A percentile compares a stretch with the other conserved stretches of the same genome.
These are phyloP conservation scores for Edolisoma coerulescens DNA, from an alignment of 2,113 vertebrate species.

Conservation along the genomic window DNA sequence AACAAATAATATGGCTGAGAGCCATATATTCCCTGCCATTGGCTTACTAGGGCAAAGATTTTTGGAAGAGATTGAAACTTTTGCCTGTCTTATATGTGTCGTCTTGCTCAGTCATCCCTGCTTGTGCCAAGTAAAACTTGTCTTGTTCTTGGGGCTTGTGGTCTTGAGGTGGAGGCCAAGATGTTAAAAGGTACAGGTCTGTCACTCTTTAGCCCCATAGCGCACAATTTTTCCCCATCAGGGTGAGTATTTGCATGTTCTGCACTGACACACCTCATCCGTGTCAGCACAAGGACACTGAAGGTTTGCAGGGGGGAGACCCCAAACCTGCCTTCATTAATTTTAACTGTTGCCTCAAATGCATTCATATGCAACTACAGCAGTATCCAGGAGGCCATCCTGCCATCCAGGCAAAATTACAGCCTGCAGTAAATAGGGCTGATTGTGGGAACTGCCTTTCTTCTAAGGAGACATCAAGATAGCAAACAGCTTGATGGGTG, in stretches of 20 bases:
- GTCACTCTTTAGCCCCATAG: neutral
- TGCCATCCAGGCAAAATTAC: slow-evolving; percentile 4
- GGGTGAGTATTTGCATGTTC: fast-evolving
- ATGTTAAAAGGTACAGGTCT: neutral
- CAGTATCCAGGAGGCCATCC: neutral
- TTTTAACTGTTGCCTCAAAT: neutral
- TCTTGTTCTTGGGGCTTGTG: neutral
- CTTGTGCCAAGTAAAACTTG: neutral
- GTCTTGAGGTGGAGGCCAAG: neutral
- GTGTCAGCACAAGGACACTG: neutral
- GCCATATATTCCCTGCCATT: slow-evolving; percentile 13
- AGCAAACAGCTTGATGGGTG: slow-evolving; percentile 27
- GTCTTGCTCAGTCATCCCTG: neutral
- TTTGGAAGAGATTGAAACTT: neutral
- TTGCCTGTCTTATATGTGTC: neutral
- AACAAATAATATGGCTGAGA: slow-evolving; percentile 7
- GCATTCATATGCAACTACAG: neutral
- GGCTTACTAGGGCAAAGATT: neutral
- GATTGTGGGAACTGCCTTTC: slow-evolving; percentile 28
- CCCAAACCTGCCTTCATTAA: neutral
- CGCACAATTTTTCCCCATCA: neutral
- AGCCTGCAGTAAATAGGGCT: neutral
- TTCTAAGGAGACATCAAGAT: neutral
- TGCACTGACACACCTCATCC: fast-evolving
- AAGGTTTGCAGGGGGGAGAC: neutral